Evolutionary conservation across 2,888 invertebrate species (phyloP), one percentile per base, ranked within the genome.

Genomic region (Cybosia mesomella): DNA sequence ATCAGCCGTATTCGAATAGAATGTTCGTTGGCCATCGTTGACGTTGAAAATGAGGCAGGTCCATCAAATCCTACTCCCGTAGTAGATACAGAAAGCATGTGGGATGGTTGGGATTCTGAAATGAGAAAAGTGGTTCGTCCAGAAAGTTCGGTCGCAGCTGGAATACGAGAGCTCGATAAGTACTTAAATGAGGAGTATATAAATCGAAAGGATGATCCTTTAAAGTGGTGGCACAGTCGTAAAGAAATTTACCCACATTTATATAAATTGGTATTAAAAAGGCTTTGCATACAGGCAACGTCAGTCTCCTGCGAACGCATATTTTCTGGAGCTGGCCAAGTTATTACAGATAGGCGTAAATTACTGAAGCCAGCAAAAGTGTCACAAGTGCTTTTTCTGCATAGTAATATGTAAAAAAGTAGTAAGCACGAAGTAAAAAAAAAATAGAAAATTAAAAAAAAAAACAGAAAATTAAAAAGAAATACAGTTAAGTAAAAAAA

Each of bases 211-310:
- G 67, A 67, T n/a, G 63, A 67, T 58, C 59, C 63, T 21, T 32
- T 64, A 43, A 43, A 62, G 58, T 68, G 67, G 67, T 67, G 58
- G 67, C 61, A 67, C 49, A 67, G 53, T 22, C 57, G 62, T 1
- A 62, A n/a, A n/a, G n/a, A n/a, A n/a, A n/a, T n/a, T n/a, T n/a
- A n/a, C n/a, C n/a, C 67, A 28, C 62, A 67, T 55, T 22, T 59
- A 34, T 66, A 66, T 34, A 22, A 34, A 32, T 54, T 63, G 15
- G 58, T 63, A 15, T 22, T 67, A 49, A 63, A 67, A 67, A 62
- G 67, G 58, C 49, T 67, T 58, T 62, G 67, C 21, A 67, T 67
- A 36, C 67, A 67, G 24, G 67, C 63, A 5, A 63, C 67, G 10
- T 67, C 58, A 34, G 67, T 63, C 10, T 67, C 58, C 11, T 67